Evolutionary conservation across 2,113 vertebrate genomes (phyloP).

Genomic region (human): DNA sequence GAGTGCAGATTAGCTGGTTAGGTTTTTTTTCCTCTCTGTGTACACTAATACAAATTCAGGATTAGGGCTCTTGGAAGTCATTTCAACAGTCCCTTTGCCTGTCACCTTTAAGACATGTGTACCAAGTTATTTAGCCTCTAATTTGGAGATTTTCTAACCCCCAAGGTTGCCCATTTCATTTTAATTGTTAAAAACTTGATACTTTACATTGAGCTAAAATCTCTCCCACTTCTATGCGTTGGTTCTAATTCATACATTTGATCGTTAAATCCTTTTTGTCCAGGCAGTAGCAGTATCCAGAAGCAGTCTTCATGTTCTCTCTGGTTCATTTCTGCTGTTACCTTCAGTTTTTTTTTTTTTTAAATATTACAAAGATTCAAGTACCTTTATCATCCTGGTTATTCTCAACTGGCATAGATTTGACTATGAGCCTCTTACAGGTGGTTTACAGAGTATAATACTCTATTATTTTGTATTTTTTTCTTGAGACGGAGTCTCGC

Average conservation of each 20-base stretch:
- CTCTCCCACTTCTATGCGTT: not conserved
- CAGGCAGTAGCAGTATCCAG: not conserved
- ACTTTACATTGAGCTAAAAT: slow-evolving; percentile 40
- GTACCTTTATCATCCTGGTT: not conserved
- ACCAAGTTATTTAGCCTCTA: slow-evolving; percentile 3
- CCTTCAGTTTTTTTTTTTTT: not conserved
- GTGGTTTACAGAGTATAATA: not conserved
- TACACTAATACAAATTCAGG: slow-evolving; percentile 4
- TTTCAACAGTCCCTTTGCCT: not conserved
- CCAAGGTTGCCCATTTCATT: slow-evolving; percentile 28
- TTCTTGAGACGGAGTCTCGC: too few relatives aligned
- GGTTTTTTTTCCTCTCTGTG: not conserved
- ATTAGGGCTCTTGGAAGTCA: slow-evolving; percentile 11
- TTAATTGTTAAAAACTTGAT: slow-evolving; percentile 47
- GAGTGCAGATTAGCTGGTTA: not conserved
- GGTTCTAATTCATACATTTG: slow-evolving; percentile 32
- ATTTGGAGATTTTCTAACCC: not conserved
- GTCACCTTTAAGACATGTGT: not conserved
- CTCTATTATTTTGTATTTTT: not conserved
- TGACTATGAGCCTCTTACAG: not conserved
- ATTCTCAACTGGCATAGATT: not conserved
- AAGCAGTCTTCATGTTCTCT: not conserved
- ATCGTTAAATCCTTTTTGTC: not conserved
- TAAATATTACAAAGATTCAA: not conserved
- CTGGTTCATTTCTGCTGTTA: not conserved